Evolutionary conservation across 2,113 vertebrate species (phyloP).

Genomic region (Podarcis muralis): DNA sequence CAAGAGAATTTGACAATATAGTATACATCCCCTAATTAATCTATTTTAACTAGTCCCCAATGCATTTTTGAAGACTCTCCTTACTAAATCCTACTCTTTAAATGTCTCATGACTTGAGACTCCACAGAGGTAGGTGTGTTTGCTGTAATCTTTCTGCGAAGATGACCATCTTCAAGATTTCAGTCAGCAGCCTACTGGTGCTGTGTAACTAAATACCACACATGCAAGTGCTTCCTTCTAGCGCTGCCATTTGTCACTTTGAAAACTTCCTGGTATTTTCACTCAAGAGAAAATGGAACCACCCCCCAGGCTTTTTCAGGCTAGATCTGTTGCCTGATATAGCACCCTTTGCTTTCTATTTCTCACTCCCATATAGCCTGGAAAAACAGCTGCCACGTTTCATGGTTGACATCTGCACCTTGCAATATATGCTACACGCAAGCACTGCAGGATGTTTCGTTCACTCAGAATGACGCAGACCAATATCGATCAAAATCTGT

Average conservation of each 20-base stretch:
- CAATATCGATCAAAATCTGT: neutral
- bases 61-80: neutral
- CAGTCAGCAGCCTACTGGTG: neutral
- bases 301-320: neutral
- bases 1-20: neutral
- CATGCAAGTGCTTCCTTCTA: neutral
- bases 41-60: neutral
- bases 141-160: neutral
- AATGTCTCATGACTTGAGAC: neutral
- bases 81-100: neutral
- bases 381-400: slow-evolving; percentile 3
- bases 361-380: neutral
- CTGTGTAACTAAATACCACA: neutral
- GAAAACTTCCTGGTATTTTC: neutral
- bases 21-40: neutral
- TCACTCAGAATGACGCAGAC: neutral
- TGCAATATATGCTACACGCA: neutral
- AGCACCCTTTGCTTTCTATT: neutral
- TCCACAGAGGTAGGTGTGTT: neutral
- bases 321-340: neutral
- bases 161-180: slow-evolving; percentile 2
- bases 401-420: rapidly evolving
- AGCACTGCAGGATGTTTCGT: neutral
- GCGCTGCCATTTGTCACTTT: neutral
- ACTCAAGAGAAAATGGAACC: neutral